Evolutionary conservation across 1,140 invertebrate species (phyloP).

Genomic region (Pygmarrhopalites habei): DNA sequence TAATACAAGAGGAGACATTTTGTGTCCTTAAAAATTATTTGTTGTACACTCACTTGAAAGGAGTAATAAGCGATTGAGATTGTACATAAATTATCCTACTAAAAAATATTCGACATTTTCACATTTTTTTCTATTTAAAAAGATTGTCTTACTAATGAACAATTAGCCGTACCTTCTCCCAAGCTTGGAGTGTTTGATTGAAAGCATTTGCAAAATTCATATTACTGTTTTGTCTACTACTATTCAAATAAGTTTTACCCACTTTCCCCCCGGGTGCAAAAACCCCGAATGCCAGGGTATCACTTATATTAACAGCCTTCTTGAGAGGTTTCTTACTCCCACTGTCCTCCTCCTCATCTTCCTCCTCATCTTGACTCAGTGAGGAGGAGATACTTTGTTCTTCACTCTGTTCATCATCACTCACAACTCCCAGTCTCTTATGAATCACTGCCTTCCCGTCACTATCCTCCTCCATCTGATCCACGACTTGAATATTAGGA

Average conservation of each 20-base stretch:
- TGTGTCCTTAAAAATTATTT: no score
- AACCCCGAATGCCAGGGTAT: constrained; percentile 1
- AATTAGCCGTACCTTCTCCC: constrained; percentile 8
- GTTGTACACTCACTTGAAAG: no score
- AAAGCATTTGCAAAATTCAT: constrained; percentile 9
- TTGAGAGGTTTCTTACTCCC: constrained; percentile 2
- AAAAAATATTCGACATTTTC: no score
- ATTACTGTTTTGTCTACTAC: background rate
- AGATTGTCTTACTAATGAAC: no score
- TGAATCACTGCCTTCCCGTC: background rate
- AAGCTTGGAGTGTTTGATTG: constrained; percentile 9
- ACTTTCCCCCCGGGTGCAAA: background rate
- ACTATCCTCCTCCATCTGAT: background rate
- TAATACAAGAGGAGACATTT: no score
- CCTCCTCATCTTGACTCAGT: no score
- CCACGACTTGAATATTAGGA: constrained; percentile 16
- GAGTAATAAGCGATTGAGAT: no score
- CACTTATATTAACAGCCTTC: background rate
- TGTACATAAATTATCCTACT: no score
- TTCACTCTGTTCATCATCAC: background rate
- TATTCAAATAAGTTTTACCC: no score
- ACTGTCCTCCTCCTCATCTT: background rate
- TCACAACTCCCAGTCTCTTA: background rate
- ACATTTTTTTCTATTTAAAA: no score
- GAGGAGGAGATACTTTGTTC: background rate